Base-by-base conservation (phyloP, 1,140 invertebrate species). In the Heliconius nattereri region DNA sequence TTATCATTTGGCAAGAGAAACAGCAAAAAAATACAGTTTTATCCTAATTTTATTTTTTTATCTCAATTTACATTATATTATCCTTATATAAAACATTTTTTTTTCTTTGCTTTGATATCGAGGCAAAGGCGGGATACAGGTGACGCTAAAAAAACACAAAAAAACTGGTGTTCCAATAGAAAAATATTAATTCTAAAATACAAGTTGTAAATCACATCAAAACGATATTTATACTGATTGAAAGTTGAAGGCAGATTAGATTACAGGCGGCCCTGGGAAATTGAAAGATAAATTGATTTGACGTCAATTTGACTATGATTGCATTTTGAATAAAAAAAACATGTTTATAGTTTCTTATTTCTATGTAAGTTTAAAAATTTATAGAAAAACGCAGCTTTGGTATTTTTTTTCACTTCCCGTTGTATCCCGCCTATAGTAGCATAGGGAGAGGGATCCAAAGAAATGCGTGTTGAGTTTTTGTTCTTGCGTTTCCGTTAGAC, bases 171-270 rank as follows among this genome's bases (percentile, higher is more conserved):
- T 45, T 45, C 13, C 13, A 52, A 52, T 52, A 19, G 49, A 52
- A 52, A 35, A 52, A 52, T 52, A 52, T 52, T 52, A 29, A 75
- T 75, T 60, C 40, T 54, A 40, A 76, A 71, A 76, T 76, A 49
- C 54, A 20, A 76, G 60, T 76, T 76, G 75, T 70, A 37, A 75
- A 75, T 76, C 60, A 70, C 75, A 76, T 76, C 75, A 76, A 57
- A 76, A 23, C 75, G 60, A 76, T 76, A 76, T 76, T 76, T 66
- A 66, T 23, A 70, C 60, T 76, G 75, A 76, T 76, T 76, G 75
- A 60, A 71, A 26, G n/a, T 37, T 76, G 75, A 66, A 71, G 54
- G 29, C 60, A 29, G 75, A 76, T 76, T 76, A 76, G 60, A 66
- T 71, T 66, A 49, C 32, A 71, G 60, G 37, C 75, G 60, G 35